phyloP scores from a whole-genome alignment of 23 tunicate genomes.

The Botrylloides violaceus region DNA sequence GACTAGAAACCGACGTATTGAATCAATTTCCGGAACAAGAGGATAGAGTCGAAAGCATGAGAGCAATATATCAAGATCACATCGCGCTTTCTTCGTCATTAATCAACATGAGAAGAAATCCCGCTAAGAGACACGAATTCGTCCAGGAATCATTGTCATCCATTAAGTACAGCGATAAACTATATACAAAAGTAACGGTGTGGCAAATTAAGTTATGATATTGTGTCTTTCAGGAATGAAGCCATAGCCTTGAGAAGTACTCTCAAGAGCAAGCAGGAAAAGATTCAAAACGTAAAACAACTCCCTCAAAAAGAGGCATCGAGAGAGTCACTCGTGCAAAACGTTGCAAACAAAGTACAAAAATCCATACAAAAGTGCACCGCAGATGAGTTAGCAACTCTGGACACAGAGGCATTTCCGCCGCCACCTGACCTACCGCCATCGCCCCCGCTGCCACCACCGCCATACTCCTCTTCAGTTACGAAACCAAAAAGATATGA shows the following conservation, averaged over 20 bases:
- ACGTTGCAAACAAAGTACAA: background rate
- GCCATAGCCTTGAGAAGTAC: background rate
- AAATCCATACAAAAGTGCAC: background rate
- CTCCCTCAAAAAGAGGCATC: conserved; percentile 1
- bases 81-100: conserved; percentile 15
- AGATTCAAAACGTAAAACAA: no score
- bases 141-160: background rate
- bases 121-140: conserved; percentile 14
- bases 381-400: no score
- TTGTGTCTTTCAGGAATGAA: background rate
- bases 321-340: conserved; percentile 2
- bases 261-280: no score
- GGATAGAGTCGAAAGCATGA: conserved; percentile 1
- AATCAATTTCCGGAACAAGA: conserved; percentile 21
- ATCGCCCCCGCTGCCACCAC: background rate
- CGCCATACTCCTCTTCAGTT: background rate
- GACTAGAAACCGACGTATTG: conserved; percentile 4
- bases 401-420: no score
- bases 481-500: background rate
- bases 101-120: background rate
- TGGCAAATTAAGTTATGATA: no score
- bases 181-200: background rate
- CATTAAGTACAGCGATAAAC: background rate
- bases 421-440: background rate
- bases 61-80: background rate